Evolutionary conservation across 2,113 vertebrate genomes (phyloP).

Genomic region (Coptodon rendalli): DNA sequence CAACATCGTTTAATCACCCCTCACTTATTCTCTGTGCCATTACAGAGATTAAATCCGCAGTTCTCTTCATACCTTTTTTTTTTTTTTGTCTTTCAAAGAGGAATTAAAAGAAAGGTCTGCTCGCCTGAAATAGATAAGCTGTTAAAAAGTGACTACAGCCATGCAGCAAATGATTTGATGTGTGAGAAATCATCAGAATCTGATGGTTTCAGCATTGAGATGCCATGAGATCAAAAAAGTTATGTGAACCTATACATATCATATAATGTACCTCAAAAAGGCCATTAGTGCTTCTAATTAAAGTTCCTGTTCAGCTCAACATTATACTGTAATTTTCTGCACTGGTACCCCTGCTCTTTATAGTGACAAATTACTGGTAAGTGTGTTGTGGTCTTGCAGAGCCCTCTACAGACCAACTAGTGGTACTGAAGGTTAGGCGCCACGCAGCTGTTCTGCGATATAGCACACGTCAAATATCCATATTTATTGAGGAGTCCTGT

Average conservation of each 20-base stretch:
- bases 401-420: slow-evolving; percentile 48
- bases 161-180: neutral
- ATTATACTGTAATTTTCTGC: neutral
- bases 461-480: neutral
- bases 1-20: neutral
- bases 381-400: slow-evolving; percentile 10
- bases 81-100: neutral
- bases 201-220: neutral
- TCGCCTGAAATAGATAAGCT: neutral
- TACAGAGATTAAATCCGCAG: neutral
- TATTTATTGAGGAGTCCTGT: neutral
- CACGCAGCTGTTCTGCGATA: neutral
- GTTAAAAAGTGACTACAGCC: neutral
- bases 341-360: neutral
- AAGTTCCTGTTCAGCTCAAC: neutral
- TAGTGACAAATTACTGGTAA: neutral
- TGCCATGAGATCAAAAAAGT: neutral
- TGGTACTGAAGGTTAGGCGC: neutral
- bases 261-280: neutral
- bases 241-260: neutral
- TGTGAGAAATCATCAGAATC: neutral
- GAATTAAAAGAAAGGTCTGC: neutral
- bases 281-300: neutral
- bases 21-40: neutral
- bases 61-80: neutral